A percentile compares a stretch with the other conserved stretches of the same genome.
These are phyloP conservation scores for Galago senegalensis DNA, from an alignment of 2,797 vertebrate species.

Conservation along the genomic window DNA sequence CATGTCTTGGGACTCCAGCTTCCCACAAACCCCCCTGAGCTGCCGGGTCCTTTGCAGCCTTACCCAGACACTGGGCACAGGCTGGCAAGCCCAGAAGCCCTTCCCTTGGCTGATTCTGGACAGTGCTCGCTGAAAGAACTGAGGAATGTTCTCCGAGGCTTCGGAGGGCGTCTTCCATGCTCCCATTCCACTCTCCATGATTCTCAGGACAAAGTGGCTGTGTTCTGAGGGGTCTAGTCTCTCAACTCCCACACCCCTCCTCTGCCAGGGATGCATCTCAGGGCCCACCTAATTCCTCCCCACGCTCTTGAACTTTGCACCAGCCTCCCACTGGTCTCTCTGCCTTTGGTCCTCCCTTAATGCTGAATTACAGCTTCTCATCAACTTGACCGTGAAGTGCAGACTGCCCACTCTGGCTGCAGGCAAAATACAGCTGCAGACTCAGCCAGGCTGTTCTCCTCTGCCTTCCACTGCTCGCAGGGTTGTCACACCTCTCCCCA, in stretches of 20 bases:
- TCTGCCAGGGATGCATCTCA: neutral
- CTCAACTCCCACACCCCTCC: neutral
- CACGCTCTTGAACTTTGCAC: neutral
- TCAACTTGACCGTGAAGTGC: neutral
- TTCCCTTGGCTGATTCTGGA: neutral
- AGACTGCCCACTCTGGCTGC: neutral
- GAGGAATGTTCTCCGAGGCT: neutral
- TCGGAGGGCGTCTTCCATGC: fast-evolving
- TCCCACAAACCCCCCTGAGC: neutral
- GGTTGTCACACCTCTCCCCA: neutral
- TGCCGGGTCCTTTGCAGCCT: neutral
- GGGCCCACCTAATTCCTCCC: neutral
- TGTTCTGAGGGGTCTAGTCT: neutral
- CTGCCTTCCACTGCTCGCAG: neutral
- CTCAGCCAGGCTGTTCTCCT: neutral
- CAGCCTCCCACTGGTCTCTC: neutral
- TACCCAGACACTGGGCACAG: neutral
- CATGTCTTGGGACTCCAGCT: neutral
- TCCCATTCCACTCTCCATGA: fast-evolving
- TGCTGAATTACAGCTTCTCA: neutral
- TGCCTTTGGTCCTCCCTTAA: neutral
- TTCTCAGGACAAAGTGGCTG: neutral
- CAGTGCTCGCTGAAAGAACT: neutral
- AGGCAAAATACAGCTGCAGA: neutral
- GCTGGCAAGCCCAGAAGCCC: neutral